A percentile compares a stretch with the other conserved stretches of the same genome.
phyloP scores from a whole-genome alignment of 64 coral and sea anemone genomes.

The Pachyseris speciosa region DNA sequence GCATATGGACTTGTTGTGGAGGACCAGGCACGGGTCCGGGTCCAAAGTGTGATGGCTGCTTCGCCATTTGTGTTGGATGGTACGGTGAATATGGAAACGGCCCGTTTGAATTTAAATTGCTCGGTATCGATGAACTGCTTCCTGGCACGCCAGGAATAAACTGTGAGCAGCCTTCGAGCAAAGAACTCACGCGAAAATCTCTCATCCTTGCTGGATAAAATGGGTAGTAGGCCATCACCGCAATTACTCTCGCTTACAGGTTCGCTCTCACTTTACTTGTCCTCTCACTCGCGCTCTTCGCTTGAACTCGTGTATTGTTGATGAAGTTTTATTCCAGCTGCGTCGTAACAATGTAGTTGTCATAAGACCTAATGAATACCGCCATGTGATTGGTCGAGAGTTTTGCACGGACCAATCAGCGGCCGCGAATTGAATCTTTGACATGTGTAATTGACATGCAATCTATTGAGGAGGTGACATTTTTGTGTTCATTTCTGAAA shows the following conservation, averaged over 20 bases:
- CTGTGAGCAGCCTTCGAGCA: slow-evolving; percentile 88
- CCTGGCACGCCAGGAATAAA: slow-evolving; percentile 89
- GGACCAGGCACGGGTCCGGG: slow-evolving; percentile 35
- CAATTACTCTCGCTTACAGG: neutral
- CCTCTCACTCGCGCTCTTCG: slow-evolving; percentile 29
- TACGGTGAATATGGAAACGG: slow-evolving; percentile 83
- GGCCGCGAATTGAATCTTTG: slow-evolving; percentile 76
- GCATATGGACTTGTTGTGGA: slow-evolving; percentile 76
- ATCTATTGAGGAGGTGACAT: slow-evolving; percentile 98
- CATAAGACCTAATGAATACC: slow-evolving; percentile 88
- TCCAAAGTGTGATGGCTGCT: slow-evolving; percentile 88
- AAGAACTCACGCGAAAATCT: slow-evolving; percentile 95
- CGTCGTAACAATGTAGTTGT: slow-evolving; percentile 92
- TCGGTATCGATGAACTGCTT: slow-evolving; percentile 68
- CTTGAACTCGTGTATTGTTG: slow-evolving; percentile 85
- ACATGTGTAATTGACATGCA: slow-evolving; percentile 98
- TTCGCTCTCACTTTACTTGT: slow-evolving; percentile 17
- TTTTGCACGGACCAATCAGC: slow-evolving; percentile 81
- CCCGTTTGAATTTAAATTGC: slow-evolving; percentile 76
- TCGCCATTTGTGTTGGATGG: slow-evolving; percentile 85
- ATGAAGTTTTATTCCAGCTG: slow-evolving; percentile 84
- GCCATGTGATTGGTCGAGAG: slow-evolving; percentile 80
- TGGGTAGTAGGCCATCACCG: slow-evolving; percentile 90
- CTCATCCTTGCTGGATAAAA: slow-evolving; percentile 89
- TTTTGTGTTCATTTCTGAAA: slow-evolving; percentile 99